Percentiles rank a stretch among this genome's conserved stretches.
Conservation (phyloP, 2,888 invertebrate species). For the Entomobrya multifasciata region DNA sequence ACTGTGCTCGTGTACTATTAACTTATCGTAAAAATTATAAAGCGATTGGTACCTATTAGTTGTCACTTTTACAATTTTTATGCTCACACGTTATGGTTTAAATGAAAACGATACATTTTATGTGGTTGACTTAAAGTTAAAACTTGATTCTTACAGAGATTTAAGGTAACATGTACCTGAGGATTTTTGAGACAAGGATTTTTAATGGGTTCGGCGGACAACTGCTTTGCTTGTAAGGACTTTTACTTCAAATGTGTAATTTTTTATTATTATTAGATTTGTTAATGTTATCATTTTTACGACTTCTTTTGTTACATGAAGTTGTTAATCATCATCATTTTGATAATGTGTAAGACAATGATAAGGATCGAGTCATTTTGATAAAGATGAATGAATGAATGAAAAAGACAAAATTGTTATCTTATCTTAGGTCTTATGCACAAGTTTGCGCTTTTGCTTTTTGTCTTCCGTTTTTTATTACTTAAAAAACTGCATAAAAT, state of each 20-base stretch:
- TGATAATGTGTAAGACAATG: not conserved
- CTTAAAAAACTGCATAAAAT: conserved; percentile 39
- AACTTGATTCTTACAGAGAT: no score
- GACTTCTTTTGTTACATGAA: conserved; percentile 7
- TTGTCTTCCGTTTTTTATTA: conserved; percentile 36
- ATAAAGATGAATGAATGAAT: conserved; percentile 18
- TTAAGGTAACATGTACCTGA: no score
- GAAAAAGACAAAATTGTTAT: not conserved
- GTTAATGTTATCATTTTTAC: conserved; percentile 5
- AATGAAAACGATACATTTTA: no score
- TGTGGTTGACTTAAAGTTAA: no score
- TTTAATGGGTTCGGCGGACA: no score
- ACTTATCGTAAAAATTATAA: not conserved
- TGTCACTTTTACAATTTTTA: conserved; percentile 4
- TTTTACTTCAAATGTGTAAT: no score
- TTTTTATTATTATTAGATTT: not conserved
- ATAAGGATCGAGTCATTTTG: not conserved
- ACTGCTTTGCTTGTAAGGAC: no score
- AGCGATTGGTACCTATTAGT: not conserved
- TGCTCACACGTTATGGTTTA: no score
- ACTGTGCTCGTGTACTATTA: no score
- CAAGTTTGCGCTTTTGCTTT: not conserved
- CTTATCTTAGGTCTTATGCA: no score
- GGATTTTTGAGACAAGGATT: no score
- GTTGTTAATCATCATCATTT: not conserved